A percentile compares a stretch with the other conserved stretches of the same genome.
These are phyloP conservation scores for Lepilemur ruficaudatus DNA, from an alignment of 2,797 vertebrate species.

Conservation along the genomic window DNA sequence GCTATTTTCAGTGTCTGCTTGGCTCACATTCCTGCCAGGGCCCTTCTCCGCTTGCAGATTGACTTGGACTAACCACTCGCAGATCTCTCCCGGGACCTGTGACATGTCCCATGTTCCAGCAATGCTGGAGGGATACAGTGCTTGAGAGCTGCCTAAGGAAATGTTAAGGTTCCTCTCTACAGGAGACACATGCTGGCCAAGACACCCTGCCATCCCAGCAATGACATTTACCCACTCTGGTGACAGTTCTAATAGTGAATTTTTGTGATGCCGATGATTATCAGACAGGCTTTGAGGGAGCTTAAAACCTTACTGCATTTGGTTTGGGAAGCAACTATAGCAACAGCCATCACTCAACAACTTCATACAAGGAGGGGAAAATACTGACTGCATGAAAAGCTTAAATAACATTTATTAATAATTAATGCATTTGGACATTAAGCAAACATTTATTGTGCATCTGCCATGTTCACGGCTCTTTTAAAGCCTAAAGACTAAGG, in stretches of 20 bases:
- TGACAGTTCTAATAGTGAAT: background rate
- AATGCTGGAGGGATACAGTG: background rate
- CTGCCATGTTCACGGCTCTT: background rate
- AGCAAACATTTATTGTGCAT: background rate
- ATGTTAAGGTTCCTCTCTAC: background rate
- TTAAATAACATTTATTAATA: background rate
- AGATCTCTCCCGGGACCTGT: background rate
- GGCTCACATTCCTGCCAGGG: background rate
- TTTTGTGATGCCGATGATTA: background rate
- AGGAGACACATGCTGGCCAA: background rate
- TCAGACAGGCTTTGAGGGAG: background rate
- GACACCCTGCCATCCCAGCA: background rate
- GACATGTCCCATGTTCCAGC: background rate
- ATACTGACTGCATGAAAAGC: background rate
- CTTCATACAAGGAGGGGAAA: background rate
- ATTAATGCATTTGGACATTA: background rate
- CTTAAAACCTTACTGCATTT: background rate
- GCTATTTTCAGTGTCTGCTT: conserved; percentile 23
- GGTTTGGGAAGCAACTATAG: background rate
- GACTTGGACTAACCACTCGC: background rate
- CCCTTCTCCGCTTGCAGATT: background rate
- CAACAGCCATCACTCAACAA: background rate
- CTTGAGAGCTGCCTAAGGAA: background rate
- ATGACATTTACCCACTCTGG: background rate
- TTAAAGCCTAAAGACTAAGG: background rate